A percentile compares a stretch with the other conserved stretches of the same genome.
Conservation (phyloP, 2,888 invertebrate species). For the Himalopsyche kuldschensis region DNA sequence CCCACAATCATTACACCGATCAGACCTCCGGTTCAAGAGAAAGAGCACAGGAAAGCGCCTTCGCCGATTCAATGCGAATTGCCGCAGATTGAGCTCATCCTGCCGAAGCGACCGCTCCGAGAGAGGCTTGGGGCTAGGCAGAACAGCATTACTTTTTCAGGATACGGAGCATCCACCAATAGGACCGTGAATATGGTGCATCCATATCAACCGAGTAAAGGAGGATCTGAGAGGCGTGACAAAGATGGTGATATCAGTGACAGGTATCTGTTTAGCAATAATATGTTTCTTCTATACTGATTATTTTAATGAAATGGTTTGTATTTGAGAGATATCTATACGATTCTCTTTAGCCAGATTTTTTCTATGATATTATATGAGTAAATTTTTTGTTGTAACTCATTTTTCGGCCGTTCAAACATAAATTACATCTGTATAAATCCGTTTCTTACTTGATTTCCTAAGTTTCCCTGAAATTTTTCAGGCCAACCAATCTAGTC, state of each 20-base stretch:
- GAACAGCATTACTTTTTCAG: not conserved
- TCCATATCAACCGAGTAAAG: constrained; percentile 17
- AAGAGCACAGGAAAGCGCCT: constrained; percentile 17
- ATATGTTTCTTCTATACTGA: no score
- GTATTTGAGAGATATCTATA: no score
- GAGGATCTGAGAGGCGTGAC: not conserved
- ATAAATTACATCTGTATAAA: no score
- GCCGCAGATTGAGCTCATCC: constrained; percentile 55
- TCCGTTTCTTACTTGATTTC: no score
- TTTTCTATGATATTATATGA: no score
- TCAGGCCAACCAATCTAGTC: no score
- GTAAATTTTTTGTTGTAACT: no score
- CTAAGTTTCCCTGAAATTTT: no score
- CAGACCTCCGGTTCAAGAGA: constrained; percentile 3
- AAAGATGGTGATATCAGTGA: constrained; percentile 4
- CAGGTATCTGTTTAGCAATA: constrained; percentile 7
- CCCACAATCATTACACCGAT: constrained; percentile 39
- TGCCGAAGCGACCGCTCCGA: constrained; percentile 55
- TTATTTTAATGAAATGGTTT: no score
- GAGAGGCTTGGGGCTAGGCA: constrained; percentile 50
- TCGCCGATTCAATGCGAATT: constrained; percentile 46
- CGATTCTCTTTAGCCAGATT: no score
- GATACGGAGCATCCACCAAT: not conserved
- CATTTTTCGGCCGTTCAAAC: no score
- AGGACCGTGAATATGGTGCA: constrained; percentile 26